phyloP scores from a whole-genome alignment of 2,888 invertebrate species.

The Smittia aterrima region DNA sequence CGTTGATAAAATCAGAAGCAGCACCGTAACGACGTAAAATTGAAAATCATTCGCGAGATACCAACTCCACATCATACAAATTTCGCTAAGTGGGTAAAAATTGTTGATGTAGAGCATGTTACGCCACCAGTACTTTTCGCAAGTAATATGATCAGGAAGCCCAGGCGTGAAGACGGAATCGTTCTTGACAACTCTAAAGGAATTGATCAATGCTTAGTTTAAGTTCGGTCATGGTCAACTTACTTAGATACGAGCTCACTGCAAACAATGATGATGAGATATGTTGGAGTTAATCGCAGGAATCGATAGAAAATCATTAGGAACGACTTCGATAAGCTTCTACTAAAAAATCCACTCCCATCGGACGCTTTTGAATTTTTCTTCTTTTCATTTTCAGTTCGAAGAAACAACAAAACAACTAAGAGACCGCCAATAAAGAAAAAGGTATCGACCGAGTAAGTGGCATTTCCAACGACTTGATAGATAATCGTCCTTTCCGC shows the following conservation, averaged over 20 bases:
- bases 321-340: conserved; percentile 54
- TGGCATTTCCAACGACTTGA: conserved; percentile 80
- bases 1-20: conserved; percentile 64
- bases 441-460: conserved; percentile 82
- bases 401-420: conserved; percentile 69
- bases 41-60: conserved; percentile 79
- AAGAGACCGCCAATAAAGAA: conserved; percentile 82
- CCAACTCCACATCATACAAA: conserved; percentile 83
- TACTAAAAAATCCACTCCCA: conserved; percentile 43
- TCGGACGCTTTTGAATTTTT: conserved; percentile 45
- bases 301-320: conserved; percentile 64
- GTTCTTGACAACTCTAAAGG: conserved; percentile 63
- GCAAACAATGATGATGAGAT: conserved; percentile 73
- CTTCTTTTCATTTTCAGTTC: conserved; percentile 56
- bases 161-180: conserved; percentile 72
- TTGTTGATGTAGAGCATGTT: conserved; percentile 81
- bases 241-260: conserved; percentile 66
- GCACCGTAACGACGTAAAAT: conserved; percentile 68
- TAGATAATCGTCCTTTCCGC: conserved; percentile 75
- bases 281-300: conserved; percentile 75
- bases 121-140: conserved; percentile 78
- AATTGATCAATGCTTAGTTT: neutral
- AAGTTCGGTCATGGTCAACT: conserved; percentile 41
- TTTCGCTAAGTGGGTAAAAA: conserved; percentile 70
- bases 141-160: conserved; percentile 68